Percentiles rank a stretch among this genome's conserved stretches.
phyloP scores from a whole-genome alignment of 2,113 vertebrate species.

The Morone chrysops region DNA sequence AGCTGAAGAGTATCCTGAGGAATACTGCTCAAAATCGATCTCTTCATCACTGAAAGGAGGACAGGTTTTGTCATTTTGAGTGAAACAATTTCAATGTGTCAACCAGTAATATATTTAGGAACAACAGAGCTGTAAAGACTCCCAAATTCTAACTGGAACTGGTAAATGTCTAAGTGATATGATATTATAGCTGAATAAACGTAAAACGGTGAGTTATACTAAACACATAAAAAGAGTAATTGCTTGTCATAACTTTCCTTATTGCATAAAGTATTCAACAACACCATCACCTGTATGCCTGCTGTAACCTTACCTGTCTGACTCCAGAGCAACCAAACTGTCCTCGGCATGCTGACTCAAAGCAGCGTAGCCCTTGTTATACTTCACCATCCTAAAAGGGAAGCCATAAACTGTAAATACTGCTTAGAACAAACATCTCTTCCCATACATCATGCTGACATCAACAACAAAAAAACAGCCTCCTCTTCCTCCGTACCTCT shows the following conservation, averaged over 20 bases:
- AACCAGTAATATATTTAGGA: neutral
- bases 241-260: neutral
- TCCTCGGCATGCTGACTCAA: constrained; percentile 93
- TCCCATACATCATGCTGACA: neutral
- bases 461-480: neutral
- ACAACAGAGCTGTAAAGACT: neutral
- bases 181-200: neutral
- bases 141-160: neutral
- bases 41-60: constrained; percentile 89
- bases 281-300: neutral
- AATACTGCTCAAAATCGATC: constrained; percentile 92
- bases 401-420: constrained; percentile 9
- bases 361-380: constrained; percentile 93
- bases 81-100: neutral
- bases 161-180: neutral
- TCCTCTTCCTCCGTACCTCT: constrained; percentile 83
- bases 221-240: neutral
- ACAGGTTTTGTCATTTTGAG: constrained; percentile 21
- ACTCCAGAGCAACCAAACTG: constrained; percentile 90
- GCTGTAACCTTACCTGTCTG: constrained; percentile 89
- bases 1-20: constrained; percentile 97
- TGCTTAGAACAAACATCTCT: neutral
- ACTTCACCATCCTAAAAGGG: constrained; percentile 87
- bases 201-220: neutral
- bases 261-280: too few species aligned